Evolutionary conservation across 2,888 invertebrate species (phyloP), one percentile per base, ranked within the genome.

Genomic region (Agriotes lineatus): DNA sequence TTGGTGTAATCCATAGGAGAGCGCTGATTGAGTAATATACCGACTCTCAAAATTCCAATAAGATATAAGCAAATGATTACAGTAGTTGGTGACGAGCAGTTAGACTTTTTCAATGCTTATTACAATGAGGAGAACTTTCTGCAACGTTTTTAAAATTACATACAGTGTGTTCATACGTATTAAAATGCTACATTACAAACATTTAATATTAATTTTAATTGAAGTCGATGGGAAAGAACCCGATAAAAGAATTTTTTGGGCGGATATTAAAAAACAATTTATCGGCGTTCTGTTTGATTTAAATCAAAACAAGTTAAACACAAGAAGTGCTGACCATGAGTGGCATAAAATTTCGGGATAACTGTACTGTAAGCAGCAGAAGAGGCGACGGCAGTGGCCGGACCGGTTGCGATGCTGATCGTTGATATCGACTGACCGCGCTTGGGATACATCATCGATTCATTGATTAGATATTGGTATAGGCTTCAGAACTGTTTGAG

Each of bases 391-490:
- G 72, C 74, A 72, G 67, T 72, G 70, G 69, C 72, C 58, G 54
- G 67, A 66, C 72, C 63, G 80, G 79, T 79, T 70, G 58, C 71
- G 39, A 33, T 67, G 74, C 76, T 75, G 81, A 81, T 81, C 80
- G 76, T 73, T 75, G 81, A 81, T 81, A 82, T 77, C 77, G 78
- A 69, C 76, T 74, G 77, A 76, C 77, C 78, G 78, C 71, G 77
- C 77, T 80, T 76, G 76, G 79, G 78, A 81, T 80, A 79, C 80
- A 81, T 82, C 81, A 81, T 81, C 81, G 82, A 82, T 82, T 81
- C 82, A 82, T 82, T 82, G 82, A 82, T 82, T 82, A 82, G 82
- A 82, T 82, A 82, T 80, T 80, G 75, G 77, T 76, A 73, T 74
- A 74, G 68, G 75, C 78, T 78, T 79, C 79, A 78, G 80, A 81